phyloP scores from a whole-genome alignment of 2,888 invertebrate genomes.

The Melanchra persicariae region DNA sequence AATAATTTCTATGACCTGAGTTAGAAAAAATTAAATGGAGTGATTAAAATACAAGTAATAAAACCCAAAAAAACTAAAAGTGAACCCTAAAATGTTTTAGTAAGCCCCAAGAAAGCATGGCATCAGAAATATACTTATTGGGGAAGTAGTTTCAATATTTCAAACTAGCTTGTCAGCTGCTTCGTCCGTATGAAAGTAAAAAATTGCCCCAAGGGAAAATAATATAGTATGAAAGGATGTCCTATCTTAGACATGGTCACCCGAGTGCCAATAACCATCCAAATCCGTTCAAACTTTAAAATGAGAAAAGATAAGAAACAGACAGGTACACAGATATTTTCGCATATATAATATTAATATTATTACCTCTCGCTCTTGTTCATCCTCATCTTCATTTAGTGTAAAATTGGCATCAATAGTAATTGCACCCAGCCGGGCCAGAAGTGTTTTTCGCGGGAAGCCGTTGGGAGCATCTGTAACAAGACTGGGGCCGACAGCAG shows the following conservation, averaged over 20 bases:
- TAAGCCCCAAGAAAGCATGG: no score
- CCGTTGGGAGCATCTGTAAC: constrained; percentile 67
- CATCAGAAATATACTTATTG: background rate
- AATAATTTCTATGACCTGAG: constrained; percentile 82
- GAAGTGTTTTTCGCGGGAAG: constrained; percentile 82
- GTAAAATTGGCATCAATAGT: constrained; percentile 79
- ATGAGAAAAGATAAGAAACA: background rate
- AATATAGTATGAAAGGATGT: no score
- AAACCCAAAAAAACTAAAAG: no score
- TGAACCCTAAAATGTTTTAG: no score
- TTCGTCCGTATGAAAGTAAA: no score
- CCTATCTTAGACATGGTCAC: no score
- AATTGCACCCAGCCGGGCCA: constrained; percentile 83
- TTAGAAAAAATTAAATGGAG: constrained; percentile 25
- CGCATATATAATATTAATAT: background rate
- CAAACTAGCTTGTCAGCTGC: no score
- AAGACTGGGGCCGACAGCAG: constrained; percentile 74
- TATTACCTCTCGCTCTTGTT: constrained; percentile 85
- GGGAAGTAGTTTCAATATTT: no score
- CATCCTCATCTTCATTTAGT: constrained; percentile 85
- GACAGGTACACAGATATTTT: background rate
- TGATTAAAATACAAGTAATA: no score
- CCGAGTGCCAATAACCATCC: no score
- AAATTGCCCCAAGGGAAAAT: no score
- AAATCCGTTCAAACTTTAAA: no score